Percentiles rank a stretch among this genome's conserved stretches.
Evolutionary conservation across 2,113 vertebrate species (phyloP).

Genomic region (Ciconia maguari): DNA sequence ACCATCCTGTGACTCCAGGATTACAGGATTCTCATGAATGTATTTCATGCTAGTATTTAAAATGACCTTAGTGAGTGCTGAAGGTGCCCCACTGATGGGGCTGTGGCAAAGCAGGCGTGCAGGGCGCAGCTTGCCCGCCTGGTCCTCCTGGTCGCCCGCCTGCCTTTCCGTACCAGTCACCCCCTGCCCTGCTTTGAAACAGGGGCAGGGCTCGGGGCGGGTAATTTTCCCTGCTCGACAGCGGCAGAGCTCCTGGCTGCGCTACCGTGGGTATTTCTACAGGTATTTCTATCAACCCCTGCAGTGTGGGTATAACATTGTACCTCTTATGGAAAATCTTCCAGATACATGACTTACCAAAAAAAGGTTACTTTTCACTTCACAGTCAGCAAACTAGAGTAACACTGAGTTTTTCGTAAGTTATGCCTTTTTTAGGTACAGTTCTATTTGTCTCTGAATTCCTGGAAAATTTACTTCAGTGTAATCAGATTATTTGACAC

Average conservation of each 20-base stretch:
- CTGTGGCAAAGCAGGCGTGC: not conserved
- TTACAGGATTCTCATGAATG: not conserved
- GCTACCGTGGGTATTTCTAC: not conserved
- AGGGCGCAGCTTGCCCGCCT: not conserved
- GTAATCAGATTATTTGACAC: not conserved
- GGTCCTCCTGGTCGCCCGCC: not conserved
- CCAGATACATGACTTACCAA: not conserved
- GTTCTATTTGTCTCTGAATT: not conserved
- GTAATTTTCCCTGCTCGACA: rapidly evolving
- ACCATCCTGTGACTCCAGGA: not conserved
- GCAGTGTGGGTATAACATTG: not conserved
- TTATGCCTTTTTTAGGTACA: not conserved
- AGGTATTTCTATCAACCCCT: not conserved
- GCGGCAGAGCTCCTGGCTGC: not conserved
- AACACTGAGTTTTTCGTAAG: not conserved
- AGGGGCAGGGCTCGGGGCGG: not conserved
- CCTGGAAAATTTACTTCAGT: not conserved
- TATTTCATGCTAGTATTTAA: not conserved
- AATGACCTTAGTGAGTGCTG: not conserved
- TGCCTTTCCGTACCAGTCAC: not conserved
- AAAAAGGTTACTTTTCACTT: not conserved
- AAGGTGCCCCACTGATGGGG: not conserved
- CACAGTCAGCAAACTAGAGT: not conserved
- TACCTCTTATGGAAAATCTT: not conserved
- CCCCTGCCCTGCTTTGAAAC: not conserved